phyloP scores from a whole-genome alignment of 2,797 vertebrate genomes.

The Chrosomus eos region DNA sequence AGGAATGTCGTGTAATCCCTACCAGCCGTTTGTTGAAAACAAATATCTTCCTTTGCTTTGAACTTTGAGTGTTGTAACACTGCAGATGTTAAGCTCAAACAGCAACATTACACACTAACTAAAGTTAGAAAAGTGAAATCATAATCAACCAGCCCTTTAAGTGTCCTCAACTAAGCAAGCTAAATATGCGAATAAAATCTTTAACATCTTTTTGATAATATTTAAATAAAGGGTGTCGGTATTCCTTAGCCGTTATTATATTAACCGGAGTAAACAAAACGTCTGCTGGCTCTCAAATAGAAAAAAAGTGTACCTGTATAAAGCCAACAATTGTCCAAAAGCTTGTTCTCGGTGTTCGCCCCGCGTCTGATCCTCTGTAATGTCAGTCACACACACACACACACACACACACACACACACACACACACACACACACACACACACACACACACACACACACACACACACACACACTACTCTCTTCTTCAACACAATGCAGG shows the following conservation, averaged over 20 bases:
- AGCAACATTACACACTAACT: too few species aligned
- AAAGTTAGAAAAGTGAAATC: too few species aligned
- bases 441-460: constrained; percentile 33
- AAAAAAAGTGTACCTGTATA: neutral
- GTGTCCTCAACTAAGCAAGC: too few species aligned
- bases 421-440: constrained; percentile 33
- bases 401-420: constrained; percentile 33
- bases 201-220: too few species aligned
- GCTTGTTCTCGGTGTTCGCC: neutral
- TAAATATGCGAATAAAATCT: neutral
- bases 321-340: neutral
- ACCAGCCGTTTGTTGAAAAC: too few species aligned
- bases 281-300: neutral
- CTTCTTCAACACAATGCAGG: constrained; percentile 24
- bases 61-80: too few species aligned
- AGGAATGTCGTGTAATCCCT: too few species aligned
- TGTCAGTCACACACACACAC: constrained; percentile 21
- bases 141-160: too few species aligned
- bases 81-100: too few species aligned
- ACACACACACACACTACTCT: constrained; percentile 20
- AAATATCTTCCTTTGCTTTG: too few species aligned
- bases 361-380: constrained; percentile 3
- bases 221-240: too few species aligned
- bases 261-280: neutral
- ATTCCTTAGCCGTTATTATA: too few species aligned